Conservation (phyloP, 2,113 vertebrate species). For the Lophura nycthemera region DNA sequence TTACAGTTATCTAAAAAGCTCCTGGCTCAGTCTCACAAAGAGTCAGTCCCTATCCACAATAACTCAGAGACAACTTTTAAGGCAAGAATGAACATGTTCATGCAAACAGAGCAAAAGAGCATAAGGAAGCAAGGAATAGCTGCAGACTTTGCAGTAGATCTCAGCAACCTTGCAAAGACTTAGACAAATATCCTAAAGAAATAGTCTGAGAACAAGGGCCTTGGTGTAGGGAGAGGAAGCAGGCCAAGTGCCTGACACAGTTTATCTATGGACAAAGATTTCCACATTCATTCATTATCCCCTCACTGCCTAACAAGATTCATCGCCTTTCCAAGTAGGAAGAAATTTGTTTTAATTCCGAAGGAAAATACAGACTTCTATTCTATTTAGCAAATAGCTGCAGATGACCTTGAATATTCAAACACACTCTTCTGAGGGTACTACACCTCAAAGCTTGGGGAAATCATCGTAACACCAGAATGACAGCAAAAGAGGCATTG, state of each 20-base stretch:
- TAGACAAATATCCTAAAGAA: not conserved
- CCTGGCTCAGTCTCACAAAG: not conserved
- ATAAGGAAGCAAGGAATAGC: not conserved
- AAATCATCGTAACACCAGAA: not conserved
- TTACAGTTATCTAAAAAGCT: not conserved
- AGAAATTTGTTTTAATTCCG: not conserved
- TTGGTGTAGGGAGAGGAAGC: not conserved
- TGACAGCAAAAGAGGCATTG: not conserved
- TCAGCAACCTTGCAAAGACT: not conserved
- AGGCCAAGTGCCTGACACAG: not conserved
- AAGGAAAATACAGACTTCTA: not conserved
- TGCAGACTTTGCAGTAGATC: not conserved
- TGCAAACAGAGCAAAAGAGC: not conserved
- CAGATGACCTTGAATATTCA: not conserved
- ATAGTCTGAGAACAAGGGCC: not conserved
- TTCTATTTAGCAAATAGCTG: not conserved
- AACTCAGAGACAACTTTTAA: not conserved
- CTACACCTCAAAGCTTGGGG: not conserved
- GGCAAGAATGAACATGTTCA: not conserved
- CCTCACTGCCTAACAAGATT: not conserved
- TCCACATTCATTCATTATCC: not conserved
- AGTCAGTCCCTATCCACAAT: not conserved
- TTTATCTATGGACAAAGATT: not conserved
- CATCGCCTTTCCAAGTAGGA: not conserved
- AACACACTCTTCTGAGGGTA: not conserved